A percentile compares a stretch with the other conserved stretches of the same genome.
Conservation (phyloP, 2,888 invertebrate species). For the Phalera bucephala region DNA sequence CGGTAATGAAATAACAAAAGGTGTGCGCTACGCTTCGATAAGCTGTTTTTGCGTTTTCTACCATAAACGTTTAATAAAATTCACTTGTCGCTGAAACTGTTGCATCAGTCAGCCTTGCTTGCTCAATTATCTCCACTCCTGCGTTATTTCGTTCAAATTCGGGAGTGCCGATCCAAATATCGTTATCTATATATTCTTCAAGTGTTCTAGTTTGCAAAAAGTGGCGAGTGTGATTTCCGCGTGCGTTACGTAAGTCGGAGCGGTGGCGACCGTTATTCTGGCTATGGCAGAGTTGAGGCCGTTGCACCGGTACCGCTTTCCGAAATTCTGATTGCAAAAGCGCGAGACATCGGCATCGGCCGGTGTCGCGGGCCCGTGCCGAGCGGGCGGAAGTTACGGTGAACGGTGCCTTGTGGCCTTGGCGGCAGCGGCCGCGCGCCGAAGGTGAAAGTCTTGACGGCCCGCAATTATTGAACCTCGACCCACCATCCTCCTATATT, state of each 20-base stretch:
- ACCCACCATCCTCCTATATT: conserved; percentile 69
- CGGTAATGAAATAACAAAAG: conserved; percentile 52
- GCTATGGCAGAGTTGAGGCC: conserved; percentile 39
- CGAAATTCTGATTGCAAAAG: conserved; percentile 67
- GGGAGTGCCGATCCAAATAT: conserved; percentile 12
- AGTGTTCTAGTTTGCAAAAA: conserved; percentile 34
- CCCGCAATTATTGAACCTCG: conserved; percentile 77
- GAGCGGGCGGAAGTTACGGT: conserved; percentile 65
- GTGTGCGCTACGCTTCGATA: conserved; percentile 42
- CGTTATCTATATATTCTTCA: conserved; percentile 28
- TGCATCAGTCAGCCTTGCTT: conserved; percentile 3
- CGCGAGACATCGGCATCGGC: conserved; percentile 40
- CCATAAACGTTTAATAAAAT: conserved; percentile 26
- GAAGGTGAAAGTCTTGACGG: conserved; percentile 80
- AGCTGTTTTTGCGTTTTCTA: conserved; percentile 37
- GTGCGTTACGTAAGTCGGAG: conserved; percentile 48
- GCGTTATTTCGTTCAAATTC: not conserved
- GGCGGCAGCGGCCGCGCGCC: conserved; percentile 66
- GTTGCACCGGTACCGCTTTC: conserved; percentile 57
- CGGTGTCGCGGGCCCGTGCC: conserved; percentile 40
- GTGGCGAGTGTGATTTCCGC: conserved; percentile 41
- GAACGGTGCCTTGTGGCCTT: conserved; percentile 73
- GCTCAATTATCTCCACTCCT: not conserved
- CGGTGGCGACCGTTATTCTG: conserved; percentile 45
- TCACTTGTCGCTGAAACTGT: conserved; percentile 14